Evolutionary conservation across 2,888 invertebrate genomes (phyloP), one percentile per base, ranked within the genome.

Genomic region (Xestia c-nigrum): DNA sequence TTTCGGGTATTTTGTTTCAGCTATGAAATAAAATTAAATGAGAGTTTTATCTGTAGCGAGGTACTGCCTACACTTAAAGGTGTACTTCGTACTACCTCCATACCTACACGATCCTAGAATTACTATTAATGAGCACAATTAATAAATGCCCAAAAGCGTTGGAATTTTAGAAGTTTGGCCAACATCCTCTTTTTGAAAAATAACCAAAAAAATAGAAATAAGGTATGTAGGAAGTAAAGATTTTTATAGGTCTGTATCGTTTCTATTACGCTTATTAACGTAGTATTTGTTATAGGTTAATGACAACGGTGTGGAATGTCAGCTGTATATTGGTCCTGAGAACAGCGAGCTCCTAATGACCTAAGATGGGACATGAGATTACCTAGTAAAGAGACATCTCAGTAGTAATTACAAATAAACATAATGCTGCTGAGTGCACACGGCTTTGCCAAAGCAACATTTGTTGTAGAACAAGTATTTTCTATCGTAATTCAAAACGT

Each of bases 321-420:
- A 24, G 50, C 38, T 50, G 21, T 12, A 21, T 59, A 66, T 7
- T 31, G 31, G 5, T n/a, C 3, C n/a, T 19, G 43, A 16, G 19
- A 24, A 76, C 43, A n/a, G 50, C 10, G n/a, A 24, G n/a, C 31
- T 16, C 38, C 19, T 52, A 40, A 76, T 31, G 66, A 43, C 21
- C 55, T 31, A 38, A 24, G 80, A 50, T 66, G 31, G 40, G 65
- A 47, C 9, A 24, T 5, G 19, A 24, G 31, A 78, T 63, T 55
- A 55, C 14, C 38, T 47, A 43, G 38, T 19, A 66, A 24, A 52
- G 46, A 55, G 52, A 19, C 21, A 46, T 12, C 67, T 76, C 9
- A 21, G 52, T 24, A 40, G 52, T 55, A 24, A 77, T 77, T 68
- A 67, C 24, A 77, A 78, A 77, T 78, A 77, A 77, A 46, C 38